phyloP scores from a whole-genome alignment of 2,888 invertebrate species.

The Strigamia crassipes region DNA sequence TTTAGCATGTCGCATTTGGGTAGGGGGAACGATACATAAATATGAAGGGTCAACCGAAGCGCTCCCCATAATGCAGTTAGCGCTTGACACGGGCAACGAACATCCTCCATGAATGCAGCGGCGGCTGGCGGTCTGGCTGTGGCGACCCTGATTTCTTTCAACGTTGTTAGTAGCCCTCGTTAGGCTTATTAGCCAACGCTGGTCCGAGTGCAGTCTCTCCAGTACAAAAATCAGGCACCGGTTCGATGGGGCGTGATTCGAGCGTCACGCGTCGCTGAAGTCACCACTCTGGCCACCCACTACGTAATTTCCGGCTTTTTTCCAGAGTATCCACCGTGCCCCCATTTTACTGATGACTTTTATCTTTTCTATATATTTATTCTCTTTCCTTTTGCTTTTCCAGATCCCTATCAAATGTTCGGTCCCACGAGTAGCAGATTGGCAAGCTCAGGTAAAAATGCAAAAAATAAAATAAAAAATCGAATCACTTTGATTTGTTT shows the following conservation, averaged over 20 bases:
- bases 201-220: not conserved
- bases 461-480: no score
- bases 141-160: no score
- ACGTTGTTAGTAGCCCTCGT: conserved; percentile 1
- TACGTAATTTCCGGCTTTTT: conserved; percentile 6
- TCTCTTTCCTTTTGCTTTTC: conserved; percentile 54
- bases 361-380: not conserved
- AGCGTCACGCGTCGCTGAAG: not conserved
- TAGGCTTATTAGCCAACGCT: not conserved
- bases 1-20: not conserved
- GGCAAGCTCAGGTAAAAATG: conserved; percentile 93
- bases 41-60: not conserved
- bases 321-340: not conserved
- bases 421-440: conserved; percentile 94
- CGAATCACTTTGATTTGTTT: not conserved
- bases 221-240: not conserved
- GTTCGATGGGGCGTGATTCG: not conserved
- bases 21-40: not conserved
- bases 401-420: conserved; percentile 99
- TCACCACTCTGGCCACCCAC: not conserved
- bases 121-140: not conserved
- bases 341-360: conserved; percentile 6
- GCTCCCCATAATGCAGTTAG: not conserved
- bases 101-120: not conserved
- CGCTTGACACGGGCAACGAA: not conserved